A percentile compares a stretch with the other conserved stretches of the same genome.
phyloP scores from a whole-genome alignment of 2,888 invertebrate genomes.

The Lycocerus yunnanus region DNA sequence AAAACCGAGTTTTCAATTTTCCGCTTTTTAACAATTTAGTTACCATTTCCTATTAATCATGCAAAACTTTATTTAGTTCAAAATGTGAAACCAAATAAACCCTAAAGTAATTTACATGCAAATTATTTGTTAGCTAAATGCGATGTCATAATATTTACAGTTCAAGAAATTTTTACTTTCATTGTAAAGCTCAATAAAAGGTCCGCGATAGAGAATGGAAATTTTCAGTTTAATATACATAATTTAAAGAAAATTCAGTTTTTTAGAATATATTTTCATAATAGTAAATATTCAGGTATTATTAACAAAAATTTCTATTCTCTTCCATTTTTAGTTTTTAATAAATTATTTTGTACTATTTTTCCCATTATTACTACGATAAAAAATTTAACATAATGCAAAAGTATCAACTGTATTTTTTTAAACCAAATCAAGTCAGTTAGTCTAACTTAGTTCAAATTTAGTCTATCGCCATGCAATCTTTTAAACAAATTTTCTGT shows the following conservation, averaged over 20 bases:
- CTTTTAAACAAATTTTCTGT: no score
- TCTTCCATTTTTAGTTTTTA: not conserved
- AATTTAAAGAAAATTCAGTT: not conserved
- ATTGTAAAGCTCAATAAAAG: not conserved
- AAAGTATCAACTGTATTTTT: not conserved
- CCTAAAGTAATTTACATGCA: not conserved
- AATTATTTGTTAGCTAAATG: not conserved
- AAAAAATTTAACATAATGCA: not conserved
- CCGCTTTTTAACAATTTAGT: not conserved
- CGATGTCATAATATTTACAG: not conserved
- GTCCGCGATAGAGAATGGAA: not conserved
- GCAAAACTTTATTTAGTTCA: not conserved
- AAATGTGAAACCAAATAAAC: not conserved
- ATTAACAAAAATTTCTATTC: not conserved
- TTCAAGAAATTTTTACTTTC: not conserved
- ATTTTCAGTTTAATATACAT: not conserved
- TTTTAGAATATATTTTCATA: not conserved
- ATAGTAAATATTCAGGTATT: not conserved
- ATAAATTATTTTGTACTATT: not conserved
- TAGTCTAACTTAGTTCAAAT: no score
- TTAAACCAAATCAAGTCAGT: no score
- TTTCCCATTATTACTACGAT: not conserved
- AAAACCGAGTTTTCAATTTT: not conserved
- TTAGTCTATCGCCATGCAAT: no score
- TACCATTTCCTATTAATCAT: not conserved